Percentiles rank a stretch among this genome's conserved stretches.
Evolutionary conservation across 1,140 invertebrate genomes (phyloP).

Genomic region (Hermatobates lingyangjiaoensis): DNA sequence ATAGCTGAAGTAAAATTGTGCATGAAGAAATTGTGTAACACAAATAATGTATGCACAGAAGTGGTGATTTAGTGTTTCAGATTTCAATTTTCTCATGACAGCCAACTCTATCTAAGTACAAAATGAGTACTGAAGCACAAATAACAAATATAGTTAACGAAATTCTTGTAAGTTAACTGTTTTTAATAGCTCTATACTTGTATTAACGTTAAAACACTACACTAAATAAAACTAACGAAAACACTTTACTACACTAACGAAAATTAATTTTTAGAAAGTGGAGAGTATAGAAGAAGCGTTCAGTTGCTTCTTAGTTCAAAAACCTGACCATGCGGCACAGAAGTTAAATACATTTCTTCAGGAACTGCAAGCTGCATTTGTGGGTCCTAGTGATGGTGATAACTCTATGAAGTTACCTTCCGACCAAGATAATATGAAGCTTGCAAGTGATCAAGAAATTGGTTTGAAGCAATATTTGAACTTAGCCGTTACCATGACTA

Average conservation of each 20-base stretch:
- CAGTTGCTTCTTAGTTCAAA: conserved; percentile 60
- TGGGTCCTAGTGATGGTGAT: too few species aligned
- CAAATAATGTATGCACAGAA: too few species aligned
- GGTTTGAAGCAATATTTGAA: conserved; percentile 48
- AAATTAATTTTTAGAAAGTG: conserved; percentile 36
- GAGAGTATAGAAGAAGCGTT: conserved; percentile 73
- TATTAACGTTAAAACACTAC: not conserved
- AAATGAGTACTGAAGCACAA: conserved; percentile 23
- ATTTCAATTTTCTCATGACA: too few species aligned
- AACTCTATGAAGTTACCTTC: too few species aligned
- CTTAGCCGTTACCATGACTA: conserved; percentile 43
- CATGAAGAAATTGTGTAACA: too few species aligned
- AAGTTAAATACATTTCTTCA: conserved; percentile 28
- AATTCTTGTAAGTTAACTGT: conserved; percentile 34
- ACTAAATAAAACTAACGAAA: not conserved
- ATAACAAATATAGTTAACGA: conserved; percentile 41
- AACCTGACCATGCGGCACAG: conserved; percentile 40
- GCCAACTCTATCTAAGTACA: too few species aligned
- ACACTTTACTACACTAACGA: not conserved
- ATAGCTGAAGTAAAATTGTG: too few species aligned
- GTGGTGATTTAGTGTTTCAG: too few species aligned
- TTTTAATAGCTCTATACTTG: not conserved
- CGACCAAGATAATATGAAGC: too few species aligned
- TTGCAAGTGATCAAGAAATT: conserved; percentile 43
- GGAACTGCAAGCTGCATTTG: conserved; percentile 26